Percentiles rank a stretch among this genome's conserved stretches.
These are phyloP conservation scores for Sebastes oblongus DNA, from an alignment of 2,797 vertebrate genomes.

Conservation along the genomic window DNA sequence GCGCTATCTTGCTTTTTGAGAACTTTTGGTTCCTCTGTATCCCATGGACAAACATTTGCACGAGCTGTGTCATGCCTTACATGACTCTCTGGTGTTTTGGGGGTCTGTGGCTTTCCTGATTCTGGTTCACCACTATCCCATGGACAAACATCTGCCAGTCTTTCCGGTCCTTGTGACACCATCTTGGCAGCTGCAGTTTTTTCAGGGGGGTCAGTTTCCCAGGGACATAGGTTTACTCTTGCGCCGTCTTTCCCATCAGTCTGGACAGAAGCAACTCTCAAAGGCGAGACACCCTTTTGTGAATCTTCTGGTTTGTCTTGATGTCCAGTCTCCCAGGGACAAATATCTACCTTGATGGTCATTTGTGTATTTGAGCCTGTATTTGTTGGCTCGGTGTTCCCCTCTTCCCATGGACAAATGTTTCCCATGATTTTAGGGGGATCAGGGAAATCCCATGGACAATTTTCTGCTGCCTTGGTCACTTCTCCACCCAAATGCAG, in stretches of 20 bases:
- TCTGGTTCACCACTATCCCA: constrained; percentile 50
- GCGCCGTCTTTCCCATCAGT: constrained; percentile 24
- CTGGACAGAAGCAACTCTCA: constrained; percentile 6
- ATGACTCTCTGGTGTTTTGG: neutral
- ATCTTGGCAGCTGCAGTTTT: constrained; percentile 1
- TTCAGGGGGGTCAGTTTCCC: constrained; percentile 52
- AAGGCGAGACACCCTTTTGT: neutral
- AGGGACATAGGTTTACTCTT: constrained; percentile 58
- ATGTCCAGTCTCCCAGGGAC: constrained; percentile 62
- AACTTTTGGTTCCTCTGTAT: constrained; percentile 22
- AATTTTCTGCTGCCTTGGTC: constrained; percentile 65
- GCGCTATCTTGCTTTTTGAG: too few relatives aligned
- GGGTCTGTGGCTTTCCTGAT: neutral
- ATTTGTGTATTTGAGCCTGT: constrained; percentile 36
- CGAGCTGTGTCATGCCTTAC: neutral
- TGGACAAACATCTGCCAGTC: constrained; percentile 19
- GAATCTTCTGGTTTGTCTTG: constrained; percentile 33
- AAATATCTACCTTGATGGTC: constrained; percentile 56
- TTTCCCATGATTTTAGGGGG: constrained; percentile 58
- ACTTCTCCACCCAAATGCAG: constrained; percentile 33
- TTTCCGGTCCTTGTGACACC: constrained; percentile 12
- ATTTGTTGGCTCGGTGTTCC: constrained; percentile 8
- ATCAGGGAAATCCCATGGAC: constrained; percentile 84
- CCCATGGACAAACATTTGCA: constrained; percentile 22
- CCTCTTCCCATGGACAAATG: constrained; percentile 64